phyloP scores from a whole-genome alignment of 1,140 invertebrate genomes.

The Drosophila ohnishii region DNA sequence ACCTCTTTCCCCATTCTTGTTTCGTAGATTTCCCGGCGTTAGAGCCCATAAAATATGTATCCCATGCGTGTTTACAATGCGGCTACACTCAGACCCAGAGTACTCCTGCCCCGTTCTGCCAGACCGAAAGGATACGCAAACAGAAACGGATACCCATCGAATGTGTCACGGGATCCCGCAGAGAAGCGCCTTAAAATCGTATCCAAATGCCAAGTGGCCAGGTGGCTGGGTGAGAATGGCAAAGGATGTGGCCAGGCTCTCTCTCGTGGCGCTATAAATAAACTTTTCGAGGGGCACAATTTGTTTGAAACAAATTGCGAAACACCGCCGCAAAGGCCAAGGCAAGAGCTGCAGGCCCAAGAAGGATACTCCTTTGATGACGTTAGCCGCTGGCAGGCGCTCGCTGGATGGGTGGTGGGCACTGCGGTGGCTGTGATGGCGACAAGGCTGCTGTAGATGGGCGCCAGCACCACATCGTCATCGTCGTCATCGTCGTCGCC shows the following conservation, averaged over 20 bases:
- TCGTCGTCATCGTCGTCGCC: constrained; percentile 41
- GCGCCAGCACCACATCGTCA: constrained; percentile 36
- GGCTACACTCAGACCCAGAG: constrained; percentile 17
- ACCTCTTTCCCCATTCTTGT: constrained; percentile 31
- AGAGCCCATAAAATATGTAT: constrained; percentile 70
- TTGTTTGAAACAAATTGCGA: constrained; percentile 48
- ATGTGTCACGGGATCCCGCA: constrained; percentile 29
- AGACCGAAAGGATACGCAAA: constrained; percentile 39
- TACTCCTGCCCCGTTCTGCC: not conserved
- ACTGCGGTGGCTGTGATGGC: constrained; percentile 9
- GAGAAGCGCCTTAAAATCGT: constrained; percentile 44
- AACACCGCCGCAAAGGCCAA: constrained; percentile 54
- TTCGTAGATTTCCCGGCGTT: constrained; percentile 44
- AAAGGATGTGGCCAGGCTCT: constrained; percentile 14
- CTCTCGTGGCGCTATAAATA: constrained; percentile 37
- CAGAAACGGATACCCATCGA: constrained; percentile 32
- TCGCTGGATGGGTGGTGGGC: constrained; percentile 12
- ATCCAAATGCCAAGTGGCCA: constrained; percentile 54
- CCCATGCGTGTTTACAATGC: constrained; percentile 60
- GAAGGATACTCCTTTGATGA: constrained; percentile 53
- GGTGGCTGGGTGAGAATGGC: constrained; percentile 12
- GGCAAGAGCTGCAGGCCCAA: constrained; percentile 43
- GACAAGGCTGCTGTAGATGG: constrained; percentile 49
- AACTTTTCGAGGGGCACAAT: constrained; percentile 25
- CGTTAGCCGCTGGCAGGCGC: constrained; percentile 33